A percentile compares a stretch with the other conserved stretches of the same genome.
Conservation (phyloP, 2,797 vertebrate genomes). For the Chiloscyllium punctatum region DNA sequence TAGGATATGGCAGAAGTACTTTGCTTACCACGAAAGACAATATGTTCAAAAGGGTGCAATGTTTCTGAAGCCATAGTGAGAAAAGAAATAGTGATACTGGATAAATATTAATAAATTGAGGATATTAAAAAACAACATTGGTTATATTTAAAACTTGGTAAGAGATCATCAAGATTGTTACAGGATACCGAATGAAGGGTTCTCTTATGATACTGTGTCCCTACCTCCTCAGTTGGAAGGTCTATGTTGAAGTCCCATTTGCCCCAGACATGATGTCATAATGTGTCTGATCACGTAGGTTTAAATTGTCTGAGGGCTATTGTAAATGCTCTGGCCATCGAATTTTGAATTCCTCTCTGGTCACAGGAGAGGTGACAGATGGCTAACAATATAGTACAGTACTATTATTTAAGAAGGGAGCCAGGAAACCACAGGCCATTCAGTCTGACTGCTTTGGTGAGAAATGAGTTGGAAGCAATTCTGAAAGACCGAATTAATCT, state of each 20-base stretch:
- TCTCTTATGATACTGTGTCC: too few species aligned
- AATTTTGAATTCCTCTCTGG: too few species aligned
- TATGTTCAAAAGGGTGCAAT: not conserved
- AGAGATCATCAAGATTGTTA: not conserved
- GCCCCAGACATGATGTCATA: too few species aligned
- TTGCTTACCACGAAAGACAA: too few species aligned
- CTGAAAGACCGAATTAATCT: too few species aligned
- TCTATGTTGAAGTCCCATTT: too few species aligned
- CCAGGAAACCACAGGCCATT: not conserved
- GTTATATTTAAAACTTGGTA: not conserved
- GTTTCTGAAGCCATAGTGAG: not conserved
- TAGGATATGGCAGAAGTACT: not conserved
- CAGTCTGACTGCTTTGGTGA: not conserved
- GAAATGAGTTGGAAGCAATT: not conserved
- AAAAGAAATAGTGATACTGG: not conserved
- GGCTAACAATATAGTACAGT: too few species aligned
- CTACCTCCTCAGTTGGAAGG: too few species aligned
- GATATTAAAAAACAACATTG: not conserved
- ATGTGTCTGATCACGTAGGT: too few species aligned
- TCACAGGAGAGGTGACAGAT: too few species aligned
- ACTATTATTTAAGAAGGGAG: too few species aligned
- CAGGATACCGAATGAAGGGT: not conserved
- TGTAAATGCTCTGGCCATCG: not conserved
- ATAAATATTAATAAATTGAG: not conserved
- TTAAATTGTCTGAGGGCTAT: not conserved